Evolutionary conservation across 2,888 invertebrate genomes (phyloP).

Genomic region (Diadegma fenestrale): DNA sequence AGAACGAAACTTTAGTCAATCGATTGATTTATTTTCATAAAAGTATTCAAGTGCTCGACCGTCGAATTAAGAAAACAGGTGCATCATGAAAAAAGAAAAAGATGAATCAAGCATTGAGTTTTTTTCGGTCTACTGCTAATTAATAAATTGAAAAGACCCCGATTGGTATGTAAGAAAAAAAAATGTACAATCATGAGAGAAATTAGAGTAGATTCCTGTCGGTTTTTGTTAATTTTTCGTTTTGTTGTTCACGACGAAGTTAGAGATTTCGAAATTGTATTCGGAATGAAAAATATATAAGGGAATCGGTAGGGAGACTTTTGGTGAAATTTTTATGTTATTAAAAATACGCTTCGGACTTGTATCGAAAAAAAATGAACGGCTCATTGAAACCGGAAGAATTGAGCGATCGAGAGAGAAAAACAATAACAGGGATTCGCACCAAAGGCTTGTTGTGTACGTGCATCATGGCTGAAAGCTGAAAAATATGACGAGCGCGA

Average conservation of each 20-base stretch:
- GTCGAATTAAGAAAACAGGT: constrained; percentile 36
- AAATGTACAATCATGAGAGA: neutral
- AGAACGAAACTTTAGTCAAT: neutral
- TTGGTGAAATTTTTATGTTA: constrained; percentile 43
- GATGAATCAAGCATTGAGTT: constrained; percentile 41
- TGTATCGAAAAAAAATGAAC: constrained; percentile 34
- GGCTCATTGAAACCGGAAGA: constrained; percentile 19
- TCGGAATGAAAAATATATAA: constrained; percentile 5
- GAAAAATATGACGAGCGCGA: constrained; percentile 18
- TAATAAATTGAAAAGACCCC: neutral
- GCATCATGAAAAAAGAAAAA: constrained; percentile 34
- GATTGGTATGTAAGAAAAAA: constrained; percentile 7
- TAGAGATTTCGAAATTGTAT: constrained; percentile 33
- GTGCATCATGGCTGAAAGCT: constrained; percentile 39
- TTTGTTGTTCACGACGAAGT: constrained; percentile 21
- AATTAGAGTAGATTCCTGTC: constrained; percentile 21
- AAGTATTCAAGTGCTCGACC: constrained; percentile 23
- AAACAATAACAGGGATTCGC: constrained; percentile 24
- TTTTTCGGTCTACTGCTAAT: constrained; percentile 45
- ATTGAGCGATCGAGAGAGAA: constrained; percentile 13
- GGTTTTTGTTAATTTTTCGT: constrained; percentile 7
- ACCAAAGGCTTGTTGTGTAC: constrained; percentile 43
- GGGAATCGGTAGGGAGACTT: constrained; percentile 36
- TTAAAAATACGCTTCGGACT: constrained; percentile 7
- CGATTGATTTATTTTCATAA: neutral